phyloP scores from a whole-genome alignment of 2,797 vertebrate genomes.

The Mus minutoides region DNA sequence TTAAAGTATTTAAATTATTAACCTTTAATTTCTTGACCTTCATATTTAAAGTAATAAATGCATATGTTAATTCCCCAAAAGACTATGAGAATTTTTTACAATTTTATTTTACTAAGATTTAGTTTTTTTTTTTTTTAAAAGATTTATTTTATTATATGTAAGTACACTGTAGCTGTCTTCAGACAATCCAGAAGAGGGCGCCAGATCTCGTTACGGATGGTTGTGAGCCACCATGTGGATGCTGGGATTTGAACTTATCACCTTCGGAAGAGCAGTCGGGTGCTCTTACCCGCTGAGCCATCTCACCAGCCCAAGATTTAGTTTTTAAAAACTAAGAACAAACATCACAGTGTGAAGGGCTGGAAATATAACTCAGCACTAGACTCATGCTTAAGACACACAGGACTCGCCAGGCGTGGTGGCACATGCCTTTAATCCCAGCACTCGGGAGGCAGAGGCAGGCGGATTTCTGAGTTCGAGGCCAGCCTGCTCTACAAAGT shows the following conservation, averaged over 20 bases:
- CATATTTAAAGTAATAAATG: slow-evolving; percentile 52
- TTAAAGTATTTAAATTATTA: slow-evolving; percentile 46
- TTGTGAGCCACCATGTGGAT: too few species aligned
- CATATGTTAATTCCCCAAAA: slow-evolving; percentile 47
- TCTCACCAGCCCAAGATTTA: too few species aligned
- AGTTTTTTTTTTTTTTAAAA: too few species aligned
- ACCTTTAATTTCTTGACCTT: slow-evolving; percentile 51
- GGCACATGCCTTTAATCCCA: neutral
- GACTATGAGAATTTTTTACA: slow-evolving; percentile 19
- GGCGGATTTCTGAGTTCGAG: neutral
- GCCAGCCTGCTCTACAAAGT: neutral
- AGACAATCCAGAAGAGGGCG: too few species aligned
- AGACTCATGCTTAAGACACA: neutral
- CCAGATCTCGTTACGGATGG: too few species aligned
- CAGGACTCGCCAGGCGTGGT: too few species aligned
- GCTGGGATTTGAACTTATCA: too few species aligned
- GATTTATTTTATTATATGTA: too few species aligned
- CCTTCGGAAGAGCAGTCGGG: too few species aligned
- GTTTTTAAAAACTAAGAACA: slow-evolving; percentile 54
- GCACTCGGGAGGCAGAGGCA: neutral
- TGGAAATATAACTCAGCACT: neutral
- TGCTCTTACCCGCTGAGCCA: too few species aligned
- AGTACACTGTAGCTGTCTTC: too few species aligned
- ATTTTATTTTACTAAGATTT: neutral
- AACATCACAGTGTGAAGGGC: neutral